Percentiles rank a stretch among this genome's conserved stretches.
Evolutionary conservation across 1,140 invertebrate genomes (phyloP).

Genomic region (Bombus terrestris): DNA sequence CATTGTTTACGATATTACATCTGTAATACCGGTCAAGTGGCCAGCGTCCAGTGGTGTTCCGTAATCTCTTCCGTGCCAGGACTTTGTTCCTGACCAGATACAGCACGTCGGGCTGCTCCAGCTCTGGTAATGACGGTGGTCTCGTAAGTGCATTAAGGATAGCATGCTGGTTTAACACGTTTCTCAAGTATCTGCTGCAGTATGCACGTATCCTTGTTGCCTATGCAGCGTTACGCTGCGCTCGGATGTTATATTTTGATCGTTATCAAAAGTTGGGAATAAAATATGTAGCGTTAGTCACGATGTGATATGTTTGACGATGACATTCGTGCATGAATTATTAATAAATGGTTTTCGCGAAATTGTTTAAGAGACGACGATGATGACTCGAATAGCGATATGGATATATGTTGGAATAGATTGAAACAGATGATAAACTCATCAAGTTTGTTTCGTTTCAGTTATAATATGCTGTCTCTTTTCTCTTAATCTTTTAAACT

Average conservation of each 20-base stretch:
- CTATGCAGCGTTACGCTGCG: neutral
- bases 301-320: too few relatives aligned
- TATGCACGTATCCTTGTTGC: neutral
- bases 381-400: too few relatives aligned
- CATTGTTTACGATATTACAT: slow-evolving; percentile 78
- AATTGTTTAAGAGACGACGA: too few relatives aligned
- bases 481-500: too few relatives aligned
- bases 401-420: too few relatives aligned
- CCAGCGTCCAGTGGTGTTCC: slow-evolving; percentile 64
- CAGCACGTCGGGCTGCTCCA: slow-evolving; percentile 70
- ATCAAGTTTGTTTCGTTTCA: too few relatives aligned
- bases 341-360: too few relatives aligned
- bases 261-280: neutral
- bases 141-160: slow-evolving; percentile 16
- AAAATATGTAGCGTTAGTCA: too few relatives aligned
- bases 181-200: slow-evolving; percentile 50
- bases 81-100: slow-evolving; percentile 70
- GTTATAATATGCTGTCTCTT: too few relatives aligned
- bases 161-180: slow-evolving; percentile 41
- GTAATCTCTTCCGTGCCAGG: slow-evolving; percentile 73
- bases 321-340: neutral
- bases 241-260: neutral
- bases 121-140: slow-evolving; percentile 66
- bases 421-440: too few relatives aligned
- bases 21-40: slow-evolving; percentile 75